Conservation (phyloP, 1,140 invertebrate genomes). For the Drosophila biarmipes region DNA sequence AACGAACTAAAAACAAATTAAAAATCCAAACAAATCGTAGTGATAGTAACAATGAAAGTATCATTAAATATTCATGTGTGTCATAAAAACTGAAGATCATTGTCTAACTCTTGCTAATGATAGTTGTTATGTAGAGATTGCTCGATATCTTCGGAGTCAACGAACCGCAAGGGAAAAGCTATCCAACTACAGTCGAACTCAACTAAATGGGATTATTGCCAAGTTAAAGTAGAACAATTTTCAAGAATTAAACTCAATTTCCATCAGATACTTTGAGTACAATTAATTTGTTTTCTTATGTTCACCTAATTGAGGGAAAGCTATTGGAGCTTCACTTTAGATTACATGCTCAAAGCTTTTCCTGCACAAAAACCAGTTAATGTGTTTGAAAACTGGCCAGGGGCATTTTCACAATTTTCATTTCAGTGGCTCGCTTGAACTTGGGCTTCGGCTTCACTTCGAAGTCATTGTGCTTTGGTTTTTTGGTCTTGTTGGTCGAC, state of each 20-base stretch:
- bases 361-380: conserved; percentile 29
- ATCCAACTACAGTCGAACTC: conserved; percentile 13
- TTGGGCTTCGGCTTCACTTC: conserved; percentile 16
- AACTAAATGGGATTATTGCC: neutral
- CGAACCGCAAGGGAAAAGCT: conserved; percentile 28
- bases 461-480: conserved; percentile 36
- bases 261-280: too few species aligned
- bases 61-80: neutral
- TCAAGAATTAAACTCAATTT: neutral
- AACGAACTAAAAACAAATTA: neutral
- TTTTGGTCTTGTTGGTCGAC: conserved; percentile 19
- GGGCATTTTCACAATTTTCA: conserved; percentile 34
- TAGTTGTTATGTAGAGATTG: conserved; percentile 6
- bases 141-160: conserved; percentile 22
- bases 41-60: neutral
- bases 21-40: neutral
- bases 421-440: conserved; percentile 13
- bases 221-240: neutral
- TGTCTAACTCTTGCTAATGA: conserved; percentile 7
- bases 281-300: neutral
- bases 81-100: conserved; percentile 7
- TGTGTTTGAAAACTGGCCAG: conserved; percentile 22
- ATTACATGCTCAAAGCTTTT: conserved; percentile 3
- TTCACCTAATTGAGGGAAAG: neutral
- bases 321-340: conserved; percentile 5